Conservation (phyloP, 2,113 vertebrate genomes). For the Stomatorhinus ivindoensis region DNA sequence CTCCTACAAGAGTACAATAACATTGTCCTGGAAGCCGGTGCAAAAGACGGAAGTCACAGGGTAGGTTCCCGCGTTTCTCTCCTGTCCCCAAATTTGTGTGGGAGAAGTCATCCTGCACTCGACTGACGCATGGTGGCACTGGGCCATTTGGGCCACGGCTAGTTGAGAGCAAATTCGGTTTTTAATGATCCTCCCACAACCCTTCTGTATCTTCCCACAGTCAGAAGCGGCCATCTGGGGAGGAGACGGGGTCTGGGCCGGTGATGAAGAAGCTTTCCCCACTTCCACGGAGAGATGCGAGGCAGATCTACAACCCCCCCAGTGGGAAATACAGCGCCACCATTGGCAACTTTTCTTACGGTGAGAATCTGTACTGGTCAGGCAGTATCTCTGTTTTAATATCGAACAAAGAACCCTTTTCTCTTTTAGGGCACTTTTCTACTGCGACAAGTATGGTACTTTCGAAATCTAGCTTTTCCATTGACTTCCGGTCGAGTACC, state of each 20-base stretch:
- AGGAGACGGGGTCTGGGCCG: constrained; percentile 69
- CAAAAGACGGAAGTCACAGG: constrained; percentile 80
- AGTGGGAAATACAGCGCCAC: constrained; percentile 95
- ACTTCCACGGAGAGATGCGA: constrained; percentile 83
- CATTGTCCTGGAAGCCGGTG: constrained; percentile 95
- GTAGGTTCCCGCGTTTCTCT: constrained; percentile 46
- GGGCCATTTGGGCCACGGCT: background rate
- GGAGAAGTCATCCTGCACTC: background rate
- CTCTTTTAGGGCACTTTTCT: no score
- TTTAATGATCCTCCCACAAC: background rate
- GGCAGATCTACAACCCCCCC: constrained; percentile 97
- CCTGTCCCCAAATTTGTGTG: background rate
- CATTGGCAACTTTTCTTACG: constrained; percentile 83
- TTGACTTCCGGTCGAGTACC: no score
- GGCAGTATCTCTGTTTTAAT: background rate
- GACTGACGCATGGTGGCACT: background rate
- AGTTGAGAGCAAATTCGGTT: background rate
- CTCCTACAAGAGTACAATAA: constrained; percentile 95
- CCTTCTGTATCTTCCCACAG: constrained; percentile 46
- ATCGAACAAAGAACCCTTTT: background rate
- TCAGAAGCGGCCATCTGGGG: constrained; percentile 73
- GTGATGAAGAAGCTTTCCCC: constrained; percentile 75
- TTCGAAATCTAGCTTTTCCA: no score
- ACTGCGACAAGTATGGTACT: no score
- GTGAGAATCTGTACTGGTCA: constrained; percentile 56